phyloP scores from a whole-genome alignment of 1,140 invertebrate genomes.

The Monochamus saltuarius region DNA sequence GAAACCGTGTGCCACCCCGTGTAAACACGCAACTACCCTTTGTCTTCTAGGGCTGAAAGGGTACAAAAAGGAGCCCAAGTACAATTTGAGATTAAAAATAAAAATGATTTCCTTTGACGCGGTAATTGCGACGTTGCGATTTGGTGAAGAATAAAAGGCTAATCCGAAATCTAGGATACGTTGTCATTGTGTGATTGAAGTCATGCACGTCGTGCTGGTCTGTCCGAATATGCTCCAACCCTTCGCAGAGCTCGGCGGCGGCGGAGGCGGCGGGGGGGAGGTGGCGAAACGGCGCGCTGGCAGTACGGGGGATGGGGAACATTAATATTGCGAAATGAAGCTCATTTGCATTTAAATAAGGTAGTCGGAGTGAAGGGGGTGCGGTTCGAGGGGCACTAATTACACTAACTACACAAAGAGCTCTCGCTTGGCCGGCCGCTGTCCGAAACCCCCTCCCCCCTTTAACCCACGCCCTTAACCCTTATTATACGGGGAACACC shows the following conservation, averaged over 20 bases:
- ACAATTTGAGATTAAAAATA: too few relatives aligned
- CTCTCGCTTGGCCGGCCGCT: constrained; percentile 50
- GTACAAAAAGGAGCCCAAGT: too few relatives aligned
- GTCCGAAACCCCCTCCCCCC: constrained; percentile 39
- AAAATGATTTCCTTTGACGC: constrained; percentile 2
- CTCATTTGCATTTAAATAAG: constrained; percentile 87
- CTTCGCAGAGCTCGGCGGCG: constrained; percentile 2
- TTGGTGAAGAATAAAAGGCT: too few relatives aligned
- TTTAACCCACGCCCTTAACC: constrained; percentile 22
- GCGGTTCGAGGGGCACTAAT: constrained; percentile 49
- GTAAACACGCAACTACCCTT: too few relatives aligned
- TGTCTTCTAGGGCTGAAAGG: too few relatives aligned
- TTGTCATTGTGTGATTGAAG: constrained; percentile 19
- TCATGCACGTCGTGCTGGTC: constrained; percentile 1
- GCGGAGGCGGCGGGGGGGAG: constrained; percentile 33
- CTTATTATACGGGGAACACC: constrained; percentile 21
- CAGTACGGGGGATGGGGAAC: constrained; percentile 60
- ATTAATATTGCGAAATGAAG: constrained; percentile 86
- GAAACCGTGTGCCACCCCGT: too few relatives aligned
- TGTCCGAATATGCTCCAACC: constrained; percentile 12
- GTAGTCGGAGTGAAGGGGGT: constrained; percentile 57
- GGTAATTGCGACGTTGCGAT: background rate
- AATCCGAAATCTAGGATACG: constrained; percentile 6
- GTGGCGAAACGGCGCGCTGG: constrained; percentile 19
- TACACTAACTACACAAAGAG: constrained; percentile 55